These are phyloP conservation scores for Empis livida DNA, from an alignment of 2,888 invertebrate genomes.

Conservation along the genomic window DNA sequence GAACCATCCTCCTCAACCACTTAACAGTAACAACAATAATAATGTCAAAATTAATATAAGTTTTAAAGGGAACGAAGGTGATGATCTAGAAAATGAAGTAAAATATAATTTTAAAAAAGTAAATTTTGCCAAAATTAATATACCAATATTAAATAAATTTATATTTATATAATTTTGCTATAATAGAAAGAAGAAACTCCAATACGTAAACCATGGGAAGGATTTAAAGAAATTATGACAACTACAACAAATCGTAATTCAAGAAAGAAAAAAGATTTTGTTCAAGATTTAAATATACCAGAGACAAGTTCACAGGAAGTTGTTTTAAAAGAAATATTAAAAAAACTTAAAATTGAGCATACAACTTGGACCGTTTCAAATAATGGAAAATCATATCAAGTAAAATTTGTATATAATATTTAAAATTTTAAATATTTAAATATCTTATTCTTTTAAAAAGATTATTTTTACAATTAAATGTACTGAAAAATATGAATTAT, in stretches of 20 bases:
- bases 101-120: too few relatives aligned
- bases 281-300: neutral
- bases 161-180: too few relatives aligned
- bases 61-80: too few relatives aligned
- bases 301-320: slow-evolving; percentile 17
- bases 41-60: too few relatives aligned
- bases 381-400: slow-evolving; percentile 40
- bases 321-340: slow-evolving; percentile 42
- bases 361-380: slow-evolving; percentile 43
- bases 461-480: slow-evolving; percentile 47
- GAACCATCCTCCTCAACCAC: too few relatives aligned
- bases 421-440: slow-evolving; percentile 1
- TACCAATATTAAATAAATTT: too few relatives aligned
- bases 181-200: too few relatives aligned
- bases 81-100: too few relatives aligned
- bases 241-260: neutral
- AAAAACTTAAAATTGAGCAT: slow-evolving; percentile 40
- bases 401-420: too few relatives aligned
- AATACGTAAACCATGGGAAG: neutral
- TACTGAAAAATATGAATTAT: slow-evolving; percentile 44
- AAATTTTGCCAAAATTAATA: too few relatives aligned
- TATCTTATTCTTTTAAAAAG: slow-evolving; percentile 10
- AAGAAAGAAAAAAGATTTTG: neutral
- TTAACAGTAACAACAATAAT: too few relatives aligned
- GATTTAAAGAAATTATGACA: neutral